Percentiles rank a stretch among this genome's conserved stretches.
Conservation (phyloP, 2,888 invertebrate genomes). For the Euplexia lucipara region DNA sequence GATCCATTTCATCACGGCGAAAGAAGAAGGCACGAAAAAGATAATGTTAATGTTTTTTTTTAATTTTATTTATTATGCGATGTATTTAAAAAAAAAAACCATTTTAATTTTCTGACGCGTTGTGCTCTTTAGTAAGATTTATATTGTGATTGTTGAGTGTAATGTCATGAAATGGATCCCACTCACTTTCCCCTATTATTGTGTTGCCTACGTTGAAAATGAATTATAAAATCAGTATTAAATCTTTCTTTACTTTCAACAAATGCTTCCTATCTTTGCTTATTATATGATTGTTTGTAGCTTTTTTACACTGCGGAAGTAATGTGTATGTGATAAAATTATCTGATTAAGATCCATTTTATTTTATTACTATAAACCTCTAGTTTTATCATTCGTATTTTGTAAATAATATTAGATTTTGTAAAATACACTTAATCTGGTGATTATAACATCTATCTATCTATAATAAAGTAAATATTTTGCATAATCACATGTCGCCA, state of each 20-base stretch:
- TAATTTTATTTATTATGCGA: constrained; percentile 44
- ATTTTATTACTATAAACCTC: constrained; percentile 82
- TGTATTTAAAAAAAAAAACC: constrained; percentile 16
- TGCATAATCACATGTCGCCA: constrained; percentile 64
- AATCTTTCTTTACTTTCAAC: constrained; percentile 78
- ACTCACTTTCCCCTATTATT: constrained; percentile 36
- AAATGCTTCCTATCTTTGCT: constrained; percentile 72
- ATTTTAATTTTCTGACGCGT: constrained; percentile 32
- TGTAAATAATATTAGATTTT: constrained; percentile 86
- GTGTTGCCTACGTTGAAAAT: constrained; percentile 44
- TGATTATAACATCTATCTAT: constrained; percentile 67
- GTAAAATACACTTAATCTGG: constrained; percentile 78
- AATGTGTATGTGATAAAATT: constrained; percentile 87
- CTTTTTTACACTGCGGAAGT: constrained; percentile 77
- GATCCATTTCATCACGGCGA: constrained; percentile 56
- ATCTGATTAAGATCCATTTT: constrained; percentile 85
- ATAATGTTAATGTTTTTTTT: constrained; percentile 31
- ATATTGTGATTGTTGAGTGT: constrained; percentile 40
- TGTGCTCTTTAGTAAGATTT: constrained; percentile 17
- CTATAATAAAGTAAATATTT: constrained; percentile 60
- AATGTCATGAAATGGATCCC: constrained; percentile 65
- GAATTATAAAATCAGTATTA: constrained; percentile 72
- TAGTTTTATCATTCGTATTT: constrained; percentile 82
- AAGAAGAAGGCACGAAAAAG: constrained; percentile 42
- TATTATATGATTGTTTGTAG: constrained; percentile 72